Base-by-base conservation (phyloP, 2,113 vertebrate genomes). In the Dunckerocampus dactyliophorus region DNA sequence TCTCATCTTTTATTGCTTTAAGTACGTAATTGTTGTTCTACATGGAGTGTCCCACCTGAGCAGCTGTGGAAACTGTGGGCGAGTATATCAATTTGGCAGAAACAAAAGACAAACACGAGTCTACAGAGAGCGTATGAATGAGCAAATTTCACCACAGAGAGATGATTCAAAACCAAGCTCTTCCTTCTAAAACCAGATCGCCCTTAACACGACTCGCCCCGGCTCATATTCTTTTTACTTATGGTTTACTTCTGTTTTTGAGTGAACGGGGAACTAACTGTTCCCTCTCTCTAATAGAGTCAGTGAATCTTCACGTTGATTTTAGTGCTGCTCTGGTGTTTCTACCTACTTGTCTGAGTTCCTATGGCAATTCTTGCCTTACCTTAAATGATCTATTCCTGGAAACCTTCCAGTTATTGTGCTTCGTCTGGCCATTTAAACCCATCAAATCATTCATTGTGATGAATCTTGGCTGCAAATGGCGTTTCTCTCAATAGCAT, bases 61-160 rank as follows among this genome's bases (percentile, higher is more conserved):
- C 75, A 65, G 79, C 62, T 54, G 47, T 58, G 65, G 51, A 73
- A 63, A 39, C 65, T 62, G 53, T 53, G 54, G 62, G 59, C 74
- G 69, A 74, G 43, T 57, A 66, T 61, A 69, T 71, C 54, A 67
- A 52, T 70, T 76, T 74, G 69, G 67, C 71, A 75, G 68, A 84
- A 80, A 77, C 66, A 84, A 84, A 76, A 84, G 63, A 69, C 80
- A 79, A 86, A 80, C 70, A 80, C 34, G 56, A 75, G 76, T 63
- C 63, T 79, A 63, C 47, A 61, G 59, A 87, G 65, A 69, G 67
- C 65, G 59, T 51, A 52, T 24, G 67, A 72, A 79, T 82, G 77
- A 78, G 66, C 63, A 75, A 78, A 77, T 65, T 56, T 65, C 39
- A 74, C 72, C 69, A 47, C 46, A 69, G 61, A 64, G 65, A 75